Base-by-base conservation (phyloP, 2,888 invertebrate genomes). In the Eubasilissa splendida region DNA sequence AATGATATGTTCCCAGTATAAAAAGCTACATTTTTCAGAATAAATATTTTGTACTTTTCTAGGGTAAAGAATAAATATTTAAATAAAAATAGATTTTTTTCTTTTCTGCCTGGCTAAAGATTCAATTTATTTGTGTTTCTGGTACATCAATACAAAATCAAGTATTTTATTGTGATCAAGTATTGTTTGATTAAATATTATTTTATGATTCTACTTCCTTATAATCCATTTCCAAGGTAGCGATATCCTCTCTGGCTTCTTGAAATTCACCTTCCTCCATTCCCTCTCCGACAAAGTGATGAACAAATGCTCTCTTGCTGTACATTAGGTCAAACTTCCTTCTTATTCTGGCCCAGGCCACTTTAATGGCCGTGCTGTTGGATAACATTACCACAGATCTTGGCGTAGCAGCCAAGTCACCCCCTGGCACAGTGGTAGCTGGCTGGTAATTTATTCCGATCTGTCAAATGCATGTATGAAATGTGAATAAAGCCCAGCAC, bases 341-440 rank as follows among this genome's bases (percentile, higher is more conserved):
- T 85, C 93, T 92, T 22, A 97, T 88, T 77, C 94, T 92, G 81
- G 93, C 92, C 97, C 97, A 98, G 4, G 96, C 94, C 50, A 92
- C 92, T 76, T 94, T 93, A 82, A 98, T 94, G 56, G 93, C 94
- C 85, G 97, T 90, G 73, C 87, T 96, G 87, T 97, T 97, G 79
- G 95, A 94, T 76, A 97, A 90, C 95, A 97, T 96, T 82, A 95
- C 95, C 2, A 96, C 95, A 58, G 96, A 95, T 84, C 95, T 91
- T 82, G 92, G 92, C 42, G 95, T 91, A 82, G 93, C 93, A 70
- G 95, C 95, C 84, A 96, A 87, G 86, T 96, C 96, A 11, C 95
- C 95, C 0, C 94, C 93, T 3, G 94, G 94, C 1, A 95, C 94
- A 31, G 93, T 93, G 0, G 93, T 92, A 0, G 97, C 96, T 14